phyloP scores from a whole-genome alignment of 30 jellyfish, hydroid and myxozoan genomes.

The Phacellophora camtschatica region DNA sequence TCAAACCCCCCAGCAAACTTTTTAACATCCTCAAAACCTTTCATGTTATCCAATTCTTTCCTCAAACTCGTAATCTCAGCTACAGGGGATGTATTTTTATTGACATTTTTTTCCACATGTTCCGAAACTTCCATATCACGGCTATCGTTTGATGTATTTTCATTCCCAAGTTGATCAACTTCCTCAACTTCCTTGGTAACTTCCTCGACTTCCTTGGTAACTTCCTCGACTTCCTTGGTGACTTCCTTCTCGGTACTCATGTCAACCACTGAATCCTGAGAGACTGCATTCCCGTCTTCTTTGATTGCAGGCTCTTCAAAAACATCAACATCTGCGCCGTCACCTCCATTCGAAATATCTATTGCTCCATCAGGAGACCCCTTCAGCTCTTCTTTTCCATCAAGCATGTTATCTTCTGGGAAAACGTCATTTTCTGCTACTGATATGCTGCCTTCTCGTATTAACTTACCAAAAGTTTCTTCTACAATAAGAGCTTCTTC shows the following conservation, averaged over 20 bases:
- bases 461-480: slow-evolving; percentile 33
- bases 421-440: slow-evolving; percentile 45
- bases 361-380: neutral
- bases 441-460: slow-evolving; percentile 37
- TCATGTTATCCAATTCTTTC: no score
- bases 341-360: neutral
- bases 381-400: no score
- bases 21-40: no score
- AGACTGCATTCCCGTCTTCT: neutral
- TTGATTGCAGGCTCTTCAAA: neutral
- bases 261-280: no score
- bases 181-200: neutral
- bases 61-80: no score
- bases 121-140: no score
- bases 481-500: slow-evolving; percentile 80
- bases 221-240: neutral
- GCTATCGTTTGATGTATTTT: neutral
- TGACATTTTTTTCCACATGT: no score
- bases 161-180: neutral
- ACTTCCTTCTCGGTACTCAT: no score
- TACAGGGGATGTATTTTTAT: no score
- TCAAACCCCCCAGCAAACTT: slow-evolving; percentile 39
- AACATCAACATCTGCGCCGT: neutral
- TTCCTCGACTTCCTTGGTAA: neutral
- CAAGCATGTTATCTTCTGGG: no score